Evolutionary conservation across 1,140 invertebrate species (phyloP), one percentile per base, ranked within the genome.

Genomic region (Drosophila gunungcola): DNA sequence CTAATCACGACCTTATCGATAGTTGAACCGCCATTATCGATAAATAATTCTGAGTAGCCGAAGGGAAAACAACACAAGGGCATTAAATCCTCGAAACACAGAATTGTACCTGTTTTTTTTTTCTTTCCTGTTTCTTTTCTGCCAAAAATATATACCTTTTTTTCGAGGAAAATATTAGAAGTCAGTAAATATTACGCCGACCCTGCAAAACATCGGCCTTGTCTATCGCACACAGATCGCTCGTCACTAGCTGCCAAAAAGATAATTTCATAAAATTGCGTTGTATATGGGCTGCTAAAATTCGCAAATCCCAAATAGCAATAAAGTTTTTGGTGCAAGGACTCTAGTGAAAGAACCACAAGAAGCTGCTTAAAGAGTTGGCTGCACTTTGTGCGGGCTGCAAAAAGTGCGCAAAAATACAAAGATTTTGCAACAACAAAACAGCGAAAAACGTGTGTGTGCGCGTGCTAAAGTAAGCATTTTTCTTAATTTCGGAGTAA

Each of bases 221-320:
- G 3, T 9, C 4, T 58, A 58, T 58, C 55, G 55, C 46, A 34
- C 6, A 2, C 3, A 36, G 13, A 36, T 41, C 32, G 29, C 29
- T 45, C 55, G 11, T 45, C 41, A 16, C 39, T 42, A 29, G 53
- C 12, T 7, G 56, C 25, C 36, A 10, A 32, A 21, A 48, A 39
- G 48, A 58, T 34, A 67, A 82, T 73, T 82, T 82, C 58, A 34
- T 51, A 29, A 55, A 82, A 81, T 82, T 81, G 73, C 79, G 79
- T 81, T 68, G 74, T 39, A 36, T 63, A 58, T 64, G 58, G 49
- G n/a, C 29, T 49, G 46, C 21, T 34, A n/a, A 36, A 29, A 58
- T 10, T 54, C 1, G 16, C 0, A 16, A 64, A 45, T 32, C 29
- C 5, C 10, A 21, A 7, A 11, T 1, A 49, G 0, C 7, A n/a